A percentile compares a stretch with the other conserved stretches of the same genome.
These are phyloP conservation scores for Zhuqinia jingwanae DNA, from an alignment of 2,888 invertebrate genomes.

Conservation along the genomic window DNA sequence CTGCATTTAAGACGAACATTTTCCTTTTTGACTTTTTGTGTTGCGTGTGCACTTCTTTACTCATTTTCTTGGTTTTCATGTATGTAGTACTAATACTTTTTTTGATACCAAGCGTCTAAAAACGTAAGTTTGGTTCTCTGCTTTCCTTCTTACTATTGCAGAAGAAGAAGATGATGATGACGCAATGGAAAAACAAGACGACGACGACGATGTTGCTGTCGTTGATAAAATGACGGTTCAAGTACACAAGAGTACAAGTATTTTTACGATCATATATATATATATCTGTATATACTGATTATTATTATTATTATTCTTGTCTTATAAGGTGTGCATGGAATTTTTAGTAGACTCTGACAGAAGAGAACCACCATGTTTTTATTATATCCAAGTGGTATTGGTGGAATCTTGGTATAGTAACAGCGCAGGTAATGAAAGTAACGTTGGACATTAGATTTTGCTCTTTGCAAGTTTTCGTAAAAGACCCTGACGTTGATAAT, in stretches of 20 bases:
- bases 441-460: slow-evolving; percentile 47
- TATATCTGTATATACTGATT: too few relatives aligned
- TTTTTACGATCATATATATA: slow-evolving; percentile 23
- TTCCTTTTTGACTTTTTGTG: neutral
- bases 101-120: neutral
- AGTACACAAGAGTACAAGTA: slow-evolving; percentile 15
- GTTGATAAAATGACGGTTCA: slow-evolving; percentile 19
- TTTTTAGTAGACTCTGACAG: slow-evolving; percentile 23
- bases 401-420: neutral
- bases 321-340: slow-evolving; percentile 31
- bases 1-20: neutral
- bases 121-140: slow-evolving; percentile 10
- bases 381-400: neutral
- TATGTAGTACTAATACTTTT: neutral
- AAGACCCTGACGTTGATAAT: slow-evolving; percentile 12
- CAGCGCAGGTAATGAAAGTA: neutral
- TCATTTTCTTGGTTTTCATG: neutral
- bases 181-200: slow-evolving; percentile 27
- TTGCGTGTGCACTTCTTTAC: neutral
- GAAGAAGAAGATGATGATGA: slow-evolving; percentile 30
- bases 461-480: slow-evolving; percentile 41
- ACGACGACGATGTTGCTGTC: slow-evolving; percentile 23
- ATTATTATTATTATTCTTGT: slow-evolving; percentile 17
- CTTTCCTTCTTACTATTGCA: slow-evolving; percentile 5
- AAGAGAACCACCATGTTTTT: neutral